Evolutionary conservation across 2,888 invertebrate species (phyloP), one percentile per base, ranked within the genome.

Genomic region (Nomada goodeniana): DNA sequence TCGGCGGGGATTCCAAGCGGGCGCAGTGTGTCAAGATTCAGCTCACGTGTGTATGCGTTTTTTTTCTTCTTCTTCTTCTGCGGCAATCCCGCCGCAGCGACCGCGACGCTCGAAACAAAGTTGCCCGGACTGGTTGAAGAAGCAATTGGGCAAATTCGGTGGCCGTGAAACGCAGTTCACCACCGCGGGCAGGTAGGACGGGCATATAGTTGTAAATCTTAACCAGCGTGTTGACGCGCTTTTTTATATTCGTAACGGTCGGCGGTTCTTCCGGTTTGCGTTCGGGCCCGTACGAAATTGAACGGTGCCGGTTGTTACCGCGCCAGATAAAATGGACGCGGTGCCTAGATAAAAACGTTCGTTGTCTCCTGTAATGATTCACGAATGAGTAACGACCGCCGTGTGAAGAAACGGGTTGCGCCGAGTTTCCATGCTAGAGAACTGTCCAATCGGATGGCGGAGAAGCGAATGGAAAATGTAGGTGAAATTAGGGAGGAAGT

Each of bases 191-290:
- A 11, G 53, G 42, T 23, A n/a, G 36, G 61, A 42, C 20, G 70
- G 78, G 76, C 72, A 83, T 86, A 73, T 59, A 86, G 83, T 86
- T 86, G 86, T 86, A 83, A 85, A 80, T 83, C 79, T 76, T 57
- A 64, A 79, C 44, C 71, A 68, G 52, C 70, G 72, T 71, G 76
- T 88, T 88, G 80, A 86, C 82, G 79, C 67, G 65, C 61, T 82
- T 77, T 36, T 76, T 83, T 80, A 83, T 72, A 76, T 68, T 55
- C 55, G 76, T 63, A 76, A 78, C 77, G 82, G 80, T 68, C 18
- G 68, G 18, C 26, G 20, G 29, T 44, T 69, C 68, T 63, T 36
- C 64, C 26, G 59, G 67, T 78, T 73, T 65, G 73, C 47, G 80
- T 79, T 53, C 73, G 20, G 53, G 63, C 20, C 47, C 44, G 70